These are phyloP conservation scores for Cistogaster globosa DNA, from an alignment of 2,888 invertebrate genomes.

Conservation along the genomic window DNA sequence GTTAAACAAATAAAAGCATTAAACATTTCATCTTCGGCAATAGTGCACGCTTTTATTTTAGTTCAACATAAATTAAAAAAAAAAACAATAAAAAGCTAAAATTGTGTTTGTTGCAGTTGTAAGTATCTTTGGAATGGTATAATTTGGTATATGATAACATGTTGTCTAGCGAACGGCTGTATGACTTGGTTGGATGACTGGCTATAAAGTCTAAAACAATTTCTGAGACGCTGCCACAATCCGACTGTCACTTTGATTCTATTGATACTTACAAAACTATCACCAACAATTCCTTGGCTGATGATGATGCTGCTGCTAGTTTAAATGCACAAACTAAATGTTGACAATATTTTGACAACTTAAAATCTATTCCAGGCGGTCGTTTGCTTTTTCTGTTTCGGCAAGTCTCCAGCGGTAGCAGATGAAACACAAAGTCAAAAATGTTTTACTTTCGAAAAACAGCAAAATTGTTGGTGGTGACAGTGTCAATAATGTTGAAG, in stretches of 20 bases:
- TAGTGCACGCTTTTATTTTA: conserved; percentile 55
- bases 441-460: conserved; percentile 67
- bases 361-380: conserved; percentile 69
- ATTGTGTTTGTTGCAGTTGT: conserved; percentile 28
- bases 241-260: conserved; percentile 70
- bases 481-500: conserved; percentile 63
- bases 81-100: conserved; percentile 19
- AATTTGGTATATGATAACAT: conserved; percentile 62
- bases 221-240: conserved; percentile 70
- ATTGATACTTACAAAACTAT: conserved; percentile 68
- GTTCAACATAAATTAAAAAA: conserved; percentile 50
- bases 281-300: conserved; percentile 48
- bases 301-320: not conserved
- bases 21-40: conserved; percentile 56
- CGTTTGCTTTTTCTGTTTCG: conserved; percentile 38
- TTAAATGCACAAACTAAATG: conserved; percentile 68
- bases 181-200: conserved; percentile 30
- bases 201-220: conserved; percentile 70
- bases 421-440: conserved; percentile 60
- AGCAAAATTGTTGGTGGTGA: conserved; percentile 68
- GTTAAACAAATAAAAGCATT: conserved; percentile 28
- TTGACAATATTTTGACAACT: conserved; percentile 72
- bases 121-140: conserved; percentile 41
- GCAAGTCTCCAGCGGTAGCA: conserved; percentile 32
- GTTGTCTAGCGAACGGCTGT: conserved; percentile 58